These are phyloP conservation scores for Episyrphus balteatus DNA, from an alignment of 1,140 invertebrate species.

Conservation along the genomic window DNA sequence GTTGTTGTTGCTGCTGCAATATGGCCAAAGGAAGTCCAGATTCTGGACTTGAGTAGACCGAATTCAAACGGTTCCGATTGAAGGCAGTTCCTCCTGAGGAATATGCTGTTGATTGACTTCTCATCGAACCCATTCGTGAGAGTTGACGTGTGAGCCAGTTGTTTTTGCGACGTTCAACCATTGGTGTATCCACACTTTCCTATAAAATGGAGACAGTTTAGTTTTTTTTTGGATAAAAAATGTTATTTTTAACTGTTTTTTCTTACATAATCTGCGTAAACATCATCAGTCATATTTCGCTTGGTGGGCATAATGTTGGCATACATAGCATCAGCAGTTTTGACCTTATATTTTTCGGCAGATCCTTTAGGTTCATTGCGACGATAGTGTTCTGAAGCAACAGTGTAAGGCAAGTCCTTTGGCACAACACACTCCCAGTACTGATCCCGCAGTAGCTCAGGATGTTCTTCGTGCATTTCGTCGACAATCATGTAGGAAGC, in stretches of 20 bases:
- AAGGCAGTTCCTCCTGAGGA: conserved; percentile 69
- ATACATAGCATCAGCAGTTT: conserved; percentile 68
- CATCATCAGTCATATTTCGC: conserved; percentile 58
- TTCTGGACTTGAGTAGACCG: conserved; percentile 68
- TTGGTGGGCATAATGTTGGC: conserved; percentile 52
- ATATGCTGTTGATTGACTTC: conserved; percentile 71
- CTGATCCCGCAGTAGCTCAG: conserved; percentile 75
- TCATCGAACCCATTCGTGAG: conserved; percentile 66
- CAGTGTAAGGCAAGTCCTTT: conserved; percentile 73
- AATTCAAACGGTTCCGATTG: conserved; percentile 55
- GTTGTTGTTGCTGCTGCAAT: conserved; percentile 32
- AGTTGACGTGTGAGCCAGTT: conserved; percentile 78
- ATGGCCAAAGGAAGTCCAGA: conserved; percentile 41
- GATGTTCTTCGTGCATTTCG: conserved; percentile 84
- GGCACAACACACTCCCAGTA: conserved; percentile 88
- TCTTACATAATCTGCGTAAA: conserved; percentile 75
- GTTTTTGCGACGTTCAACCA: conserved; percentile 72
- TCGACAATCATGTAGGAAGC: conserved; percentile 84
- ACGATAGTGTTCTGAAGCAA: conserved; percentile 72
- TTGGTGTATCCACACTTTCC: conserved; percentile 78
- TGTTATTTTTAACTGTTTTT: conserved; percentile 4
- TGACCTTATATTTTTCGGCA: conserved; percentile 72
- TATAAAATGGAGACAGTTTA: conserved; percentile 23
- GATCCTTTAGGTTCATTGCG: conserved; percentile 71
- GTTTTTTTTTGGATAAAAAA: neutral